Evolutionary conservation across 2,888 invertebrate species (phyloP), one percentile per base, ranked within the genome.

Genomic region (Napeogenes sylphis): DNA sequence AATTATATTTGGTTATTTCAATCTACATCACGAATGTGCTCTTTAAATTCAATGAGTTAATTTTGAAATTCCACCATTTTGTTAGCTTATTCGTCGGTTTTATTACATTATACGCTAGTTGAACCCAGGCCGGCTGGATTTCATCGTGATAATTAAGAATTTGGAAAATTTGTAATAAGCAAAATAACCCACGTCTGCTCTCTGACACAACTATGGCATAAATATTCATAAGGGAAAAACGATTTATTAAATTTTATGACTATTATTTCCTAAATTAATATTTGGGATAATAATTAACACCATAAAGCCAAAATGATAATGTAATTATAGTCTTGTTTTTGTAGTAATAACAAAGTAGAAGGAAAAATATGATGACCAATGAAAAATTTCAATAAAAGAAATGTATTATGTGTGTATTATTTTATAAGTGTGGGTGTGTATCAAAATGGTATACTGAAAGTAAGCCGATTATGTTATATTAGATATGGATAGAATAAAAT

Each of bases 31-130:
- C 32, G 38, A 63, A 62, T 60, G 60, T 60, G 56, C 54, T 63
- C 54, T 57, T 63, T 63, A 63, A 60, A 54, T 60, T 57, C 54
- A 60, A 63, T 57, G 63, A 63, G 57, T 58, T 55, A 58, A 63
- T 60, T 57, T 60, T n/a, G 55, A 58, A 60, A 58, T 63, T 54
- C 54, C 55, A 33, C 46, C 57, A 58, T 63, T 60, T 60, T 63
- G 60, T 60, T 55, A 58, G 57, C 55, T 61, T 57, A 57, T 57
- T 56, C 59, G 63, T 45, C 30, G 56, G 63, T 56, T 59, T 62
- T 56, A 63, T 56, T 51, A 35, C 53, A 56, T 63, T 59, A 63
- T 38, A 42, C 59, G 63, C 59, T 56, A 53, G 59, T 63, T 57
- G 63, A 54, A 58, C 38, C 45, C n/a, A 45, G 38, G 38, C 10